Conservation (phyloP, 1,140 invertebrate species). For the Propsilocerus akamusi region DNA sequence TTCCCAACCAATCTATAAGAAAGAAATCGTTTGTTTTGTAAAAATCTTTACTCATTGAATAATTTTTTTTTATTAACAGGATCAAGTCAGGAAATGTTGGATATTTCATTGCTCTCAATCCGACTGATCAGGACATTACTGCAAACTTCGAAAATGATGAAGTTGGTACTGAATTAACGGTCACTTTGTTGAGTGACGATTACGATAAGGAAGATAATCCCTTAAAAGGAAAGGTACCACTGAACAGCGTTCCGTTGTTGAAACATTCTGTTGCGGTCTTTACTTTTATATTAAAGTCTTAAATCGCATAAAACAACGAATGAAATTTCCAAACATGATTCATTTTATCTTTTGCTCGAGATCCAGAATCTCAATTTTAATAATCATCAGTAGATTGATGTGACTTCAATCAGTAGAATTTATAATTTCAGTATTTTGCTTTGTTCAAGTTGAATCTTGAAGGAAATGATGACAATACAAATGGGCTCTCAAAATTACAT, state of each 20-base stretch:
- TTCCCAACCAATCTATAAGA: neutral
- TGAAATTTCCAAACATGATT: too few relatives aligned
- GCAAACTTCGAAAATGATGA: conserved; percentile 28
- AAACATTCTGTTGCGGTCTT: conserved; percentile 26
- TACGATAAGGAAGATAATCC: conserved; percentile 25
- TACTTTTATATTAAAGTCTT: too few relatives aligned
- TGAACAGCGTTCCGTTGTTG: conserved; percentile 18
- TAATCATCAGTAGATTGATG: too few relatives aligned
- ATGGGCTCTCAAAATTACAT: too few relatives aligned
- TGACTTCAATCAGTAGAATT: too few relatives aligned
- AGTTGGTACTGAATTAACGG: conserved; percentile 29
- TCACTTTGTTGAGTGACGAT: conserved; percentile 31
- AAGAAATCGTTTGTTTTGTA: neutral
- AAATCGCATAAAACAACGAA: too few relatives aligned
- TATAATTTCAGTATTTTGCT: too few relatives aligned
- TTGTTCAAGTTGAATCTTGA: too few relatives aligned
- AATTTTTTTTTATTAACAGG: conserved; percentile 27
- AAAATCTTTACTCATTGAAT: too few relatives aligned
- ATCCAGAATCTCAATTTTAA: too few relatives aligned
- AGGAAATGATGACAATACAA: too few relatives aligned
- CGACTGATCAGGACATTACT: conserved; percentile 22
- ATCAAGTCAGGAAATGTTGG: conserved; percentile 48
- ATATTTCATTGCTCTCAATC: conserved; percentile 42
- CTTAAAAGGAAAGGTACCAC: conserved; percentile 16
- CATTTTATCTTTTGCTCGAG: too few relatives aligned